Percentiles rank a stretch among this genome's conserved stretches.
Evolutionary conservation across 2,797 vertebrate genomes (phyloP).

Genomic region (Myotis findleyi): DNA sequence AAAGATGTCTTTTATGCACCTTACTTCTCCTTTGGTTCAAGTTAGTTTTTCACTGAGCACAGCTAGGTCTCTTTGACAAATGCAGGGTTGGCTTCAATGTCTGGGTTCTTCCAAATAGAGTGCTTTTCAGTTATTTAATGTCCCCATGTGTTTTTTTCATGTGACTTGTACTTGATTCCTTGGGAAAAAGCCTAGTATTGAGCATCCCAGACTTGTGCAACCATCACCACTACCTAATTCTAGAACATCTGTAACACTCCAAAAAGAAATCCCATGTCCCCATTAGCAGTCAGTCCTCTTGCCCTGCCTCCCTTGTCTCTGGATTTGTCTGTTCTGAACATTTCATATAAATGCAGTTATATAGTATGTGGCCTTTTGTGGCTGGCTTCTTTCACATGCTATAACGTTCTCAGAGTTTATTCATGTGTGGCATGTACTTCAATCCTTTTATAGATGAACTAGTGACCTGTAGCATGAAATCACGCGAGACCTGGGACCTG

Average conservation of each 20-base stretch:
- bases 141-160: neutral
- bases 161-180: conserved; percentile 6
- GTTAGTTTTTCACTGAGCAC: neutral
- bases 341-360: neutral
- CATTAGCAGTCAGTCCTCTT: neutral
- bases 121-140: neutral
- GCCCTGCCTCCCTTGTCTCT: neutral
- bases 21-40: neutral
- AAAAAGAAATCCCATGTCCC: neutral
- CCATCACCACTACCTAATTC: neutral
- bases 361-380: neutral
- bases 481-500: too few species aligned
- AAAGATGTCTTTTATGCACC: neutral
- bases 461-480: too few species aligned
- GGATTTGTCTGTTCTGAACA: neutral
- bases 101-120: neutral
- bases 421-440: neutral
- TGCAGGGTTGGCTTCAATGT: neutral
- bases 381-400: neutral
- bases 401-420: neutral
- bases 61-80: neutral
- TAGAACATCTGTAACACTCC: neutral
- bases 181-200: neutral
- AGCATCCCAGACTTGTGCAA: neutral
- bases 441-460: neutral